These are phyloP conservation scores for Chrysolina americana DNA, from an alignment of 2,888 invertebrate genomes.

Conservation along the genomic window DNA sequence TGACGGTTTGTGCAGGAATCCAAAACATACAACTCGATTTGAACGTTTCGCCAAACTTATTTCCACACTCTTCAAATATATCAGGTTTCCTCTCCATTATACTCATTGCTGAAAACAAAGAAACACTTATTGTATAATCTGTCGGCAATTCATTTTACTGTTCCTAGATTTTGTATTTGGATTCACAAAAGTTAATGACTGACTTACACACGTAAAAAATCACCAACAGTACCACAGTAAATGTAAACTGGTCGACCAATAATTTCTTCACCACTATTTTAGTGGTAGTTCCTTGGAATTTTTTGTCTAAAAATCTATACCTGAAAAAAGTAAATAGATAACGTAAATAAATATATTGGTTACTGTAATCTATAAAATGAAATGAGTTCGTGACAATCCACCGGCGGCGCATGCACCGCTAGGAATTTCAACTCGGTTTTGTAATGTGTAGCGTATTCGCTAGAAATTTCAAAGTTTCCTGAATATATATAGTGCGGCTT, in stretches of 20 bases:
- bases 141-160: too few species aligned
- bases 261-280: conserved; percentile 80
- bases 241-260: conserved; percentile 81
- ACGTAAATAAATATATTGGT: not conserved
- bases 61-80: conserved; percentile 78
- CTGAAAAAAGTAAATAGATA: conserved; percentile 69
- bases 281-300: conserved; percentile 77
- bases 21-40: conserved; percentile 86
- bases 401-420: too few species aligned
- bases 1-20: conserved; percentile 85
- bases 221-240: conserved; percentile 81
- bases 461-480: too few species aligned
- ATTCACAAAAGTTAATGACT: conserved; percentile 15
- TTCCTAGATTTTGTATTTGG: not conserved
- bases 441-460: too few species aligned
- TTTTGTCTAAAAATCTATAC: conserved; percentile 85
- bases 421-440: too few species aligned
- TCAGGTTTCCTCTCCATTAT: conserved; percentile 81
- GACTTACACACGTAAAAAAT: conserved; percentile 81
- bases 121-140: too few species aligned
- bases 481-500: too few species aligned
- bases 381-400: too few species aligned
- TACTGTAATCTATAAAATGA: too few species aligned
- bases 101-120: conserved; percentile 77
- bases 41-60: conserved; percentile 82